Percentiles rank a stretch among this genome's conserved stretches.
These are phyloP conservation scores for Scotopteryx bipunctaria DNA, from an alignment of 2,888 invertebrate genomes.

Conservation along the genomic window DNA sequence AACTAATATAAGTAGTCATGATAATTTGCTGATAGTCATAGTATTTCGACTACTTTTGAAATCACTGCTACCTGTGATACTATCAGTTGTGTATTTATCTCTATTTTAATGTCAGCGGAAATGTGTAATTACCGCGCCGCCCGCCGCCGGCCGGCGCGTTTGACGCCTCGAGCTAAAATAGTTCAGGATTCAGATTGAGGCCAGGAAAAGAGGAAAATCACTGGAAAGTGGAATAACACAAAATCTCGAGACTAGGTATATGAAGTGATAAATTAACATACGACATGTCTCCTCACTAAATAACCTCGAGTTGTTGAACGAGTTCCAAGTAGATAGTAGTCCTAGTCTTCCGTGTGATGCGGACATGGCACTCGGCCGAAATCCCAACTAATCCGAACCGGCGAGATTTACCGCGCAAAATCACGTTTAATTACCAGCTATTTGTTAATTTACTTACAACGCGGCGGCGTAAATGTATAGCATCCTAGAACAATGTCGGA, in stretches of 20 bases:
- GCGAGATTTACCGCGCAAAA: slow-evolving; percentile 22
- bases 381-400: slow-evolving; percentile 44
- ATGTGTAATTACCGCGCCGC: slow-evolving; percentile 56
- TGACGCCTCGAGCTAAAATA: slow-evolving; percentile 50
- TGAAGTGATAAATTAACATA: slow-evolving; percentile 56
- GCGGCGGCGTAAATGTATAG: slow-evolving; percentile 22
- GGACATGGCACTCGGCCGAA: slow-evolving; percentile 61
- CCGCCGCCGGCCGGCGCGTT: slow-evolving; percentile 43
- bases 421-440: slow-evolving; percentile 28
- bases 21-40: not conserved
- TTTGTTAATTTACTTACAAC: slow-evolving; percentile 25
- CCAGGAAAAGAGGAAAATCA: slow-evolving; percentile 42
- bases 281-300: slow-evolving; percentile 56
- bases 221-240: slow-evolving; percentile 41
- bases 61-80: slow-evolving; percentile 30
- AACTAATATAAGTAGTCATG: too few species aligned
- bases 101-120: slow-evolving; percentile 65
- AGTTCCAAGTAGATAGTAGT: slow-evolving; percentile 69
- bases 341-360: slow-evolving; percentile 61
- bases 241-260: slow-evolving; percentile 30
- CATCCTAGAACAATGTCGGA: slow-evolving; percentile 44
- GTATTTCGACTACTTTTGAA: not conserved
- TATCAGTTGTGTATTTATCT: slow-evolving; percentile 57
- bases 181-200: slow-evolving; percentile 30
- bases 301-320: slow-evolving; percentile 70